phyloP scores from a whole-genome alignment of 1,140 invertebrate genomes.

The Sarcophaga bullata region DNA sequence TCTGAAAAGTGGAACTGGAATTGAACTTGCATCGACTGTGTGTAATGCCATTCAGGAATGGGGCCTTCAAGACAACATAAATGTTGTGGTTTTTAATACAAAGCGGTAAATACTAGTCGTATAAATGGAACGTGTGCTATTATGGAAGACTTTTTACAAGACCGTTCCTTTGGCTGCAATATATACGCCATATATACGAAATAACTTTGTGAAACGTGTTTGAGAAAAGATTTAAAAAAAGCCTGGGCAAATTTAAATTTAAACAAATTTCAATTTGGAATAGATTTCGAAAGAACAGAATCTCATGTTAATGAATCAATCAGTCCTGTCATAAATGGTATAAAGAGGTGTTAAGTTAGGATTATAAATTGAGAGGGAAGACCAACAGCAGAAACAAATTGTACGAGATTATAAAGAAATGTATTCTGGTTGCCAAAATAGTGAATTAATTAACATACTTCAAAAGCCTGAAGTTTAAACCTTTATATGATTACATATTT shows the following conservation, averaged over 20 bases:
- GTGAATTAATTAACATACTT: too few species aligned
- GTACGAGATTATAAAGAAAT: neutral
- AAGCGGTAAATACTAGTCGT: slow-evolving; percentile 50
- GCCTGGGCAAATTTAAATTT: neutral
- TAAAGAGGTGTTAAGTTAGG: neutral
- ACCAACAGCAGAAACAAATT: slow-evolving; percentile 22
- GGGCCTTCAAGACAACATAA: slow-evolving; percentile 46
- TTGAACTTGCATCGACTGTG: slow-evolving; percentile 46
- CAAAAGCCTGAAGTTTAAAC: too few species aligned
- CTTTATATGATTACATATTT: too few species aligned
- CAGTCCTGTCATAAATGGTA: neutral
- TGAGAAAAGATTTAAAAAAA: neutral
- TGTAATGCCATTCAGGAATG: slow-evolving; percentile 47
- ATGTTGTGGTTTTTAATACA: slow-evolving; percentile 53
- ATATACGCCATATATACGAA: slow-evolving; percentile 17
- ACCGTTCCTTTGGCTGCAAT: neutral
- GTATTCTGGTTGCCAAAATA: neutral
- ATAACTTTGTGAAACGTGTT: slow-evolving; percentile 11
- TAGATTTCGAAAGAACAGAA: neutral
- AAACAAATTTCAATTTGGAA: neutral
- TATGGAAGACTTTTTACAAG: neutral
- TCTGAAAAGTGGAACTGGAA: slow-evolving; percentile 48
- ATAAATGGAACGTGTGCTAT: neutral
- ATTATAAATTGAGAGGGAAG: neutral
- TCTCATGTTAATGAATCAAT: neutral